A percentile compares a stretch with the other conserved stretches of the same genome.
Conservation (phyloP, 2,888 invertebrate species). For the Netelia virgata region DNA sequence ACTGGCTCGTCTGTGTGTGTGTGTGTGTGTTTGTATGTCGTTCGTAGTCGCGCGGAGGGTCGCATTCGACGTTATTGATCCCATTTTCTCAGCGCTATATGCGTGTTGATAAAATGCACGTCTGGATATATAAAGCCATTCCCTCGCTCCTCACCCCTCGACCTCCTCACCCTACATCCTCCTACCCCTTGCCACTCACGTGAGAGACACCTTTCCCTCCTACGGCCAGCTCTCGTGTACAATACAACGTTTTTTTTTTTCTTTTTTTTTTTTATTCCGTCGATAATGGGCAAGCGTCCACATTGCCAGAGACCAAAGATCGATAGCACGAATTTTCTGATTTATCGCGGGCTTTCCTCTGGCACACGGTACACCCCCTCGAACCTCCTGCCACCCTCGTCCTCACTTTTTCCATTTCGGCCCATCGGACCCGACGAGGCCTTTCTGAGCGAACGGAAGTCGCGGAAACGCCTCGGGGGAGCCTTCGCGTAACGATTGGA, state of each 20-base stretch:
- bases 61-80: constrained; percentile 83
- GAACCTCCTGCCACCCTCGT: constrained; percentile 2
- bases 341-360: constrained; percentile 72
- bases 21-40: constrained; percentile 20
- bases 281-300: constrained; percentile 78
- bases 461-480: constrained; percentile 54
- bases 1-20: constrained; percentile 36
- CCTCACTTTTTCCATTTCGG: constrained; percentile 8
- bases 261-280: constrained; percentile 73
- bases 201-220: background rate
- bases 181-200: constrained; percentile 1
- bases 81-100: constrained; percentile 72
- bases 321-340: constrained; percentile 77
- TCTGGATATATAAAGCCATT: constrained; percentile 74
- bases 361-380: background rate
- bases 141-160: background rate
- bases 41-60: constrained; percentile 69
- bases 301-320: constrained; percentile 73
- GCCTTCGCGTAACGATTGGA: constrained; percentile 62
- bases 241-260: constrained; percentile 58
- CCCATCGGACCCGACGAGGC: constrained; percentile 17
- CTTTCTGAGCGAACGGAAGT: constrained; percentile 51
- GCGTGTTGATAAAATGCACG: constrained; percentile 80
- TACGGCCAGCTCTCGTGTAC: background rate
- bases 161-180: background rate